Evolutionary conservation across 64 coral and sea anemone genomes (phyloP).

Genomic region (Montipora efflorescens): DNA sequence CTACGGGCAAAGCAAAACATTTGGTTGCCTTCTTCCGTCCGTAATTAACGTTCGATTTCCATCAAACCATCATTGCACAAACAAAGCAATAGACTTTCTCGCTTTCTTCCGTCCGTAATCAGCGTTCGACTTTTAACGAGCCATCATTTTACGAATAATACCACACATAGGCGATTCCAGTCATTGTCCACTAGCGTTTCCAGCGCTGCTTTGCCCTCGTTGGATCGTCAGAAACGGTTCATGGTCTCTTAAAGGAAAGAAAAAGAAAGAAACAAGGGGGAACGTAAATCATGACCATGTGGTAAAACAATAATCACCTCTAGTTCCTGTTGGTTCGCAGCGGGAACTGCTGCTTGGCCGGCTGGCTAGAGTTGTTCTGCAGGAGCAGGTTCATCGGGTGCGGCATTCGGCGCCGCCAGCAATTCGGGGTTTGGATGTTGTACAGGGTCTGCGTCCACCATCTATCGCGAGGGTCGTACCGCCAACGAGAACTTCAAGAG

Average conservation of each 20-base stretch:
- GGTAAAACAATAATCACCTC: slow-evolving; percentile 13
- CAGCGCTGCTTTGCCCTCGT: not conserved
- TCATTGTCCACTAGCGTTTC: not conserved
- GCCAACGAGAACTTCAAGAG: slow-evolving; percentile 8
- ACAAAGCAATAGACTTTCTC: not conserved
- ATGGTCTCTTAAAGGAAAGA: not conserved
- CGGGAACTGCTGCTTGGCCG: slow-evolving; percentile 3
- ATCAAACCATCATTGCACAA: too few relatives aligned
- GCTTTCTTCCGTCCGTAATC: not conserved
- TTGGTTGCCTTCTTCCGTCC: too few relatives aligned
- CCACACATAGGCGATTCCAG: not conserved
- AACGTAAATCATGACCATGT: not conserved
- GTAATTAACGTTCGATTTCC: too few relatives aligned
- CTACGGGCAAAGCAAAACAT: not conserved
- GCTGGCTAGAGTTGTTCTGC: not conserved
- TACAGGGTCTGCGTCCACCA: not conserved
- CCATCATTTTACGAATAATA: not conserved
- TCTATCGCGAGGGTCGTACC: slow-evolving; percentile 6
- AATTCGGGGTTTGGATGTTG: not conserved
- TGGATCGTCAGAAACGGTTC: slow-evolving; percentile 16
- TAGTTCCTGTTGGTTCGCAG: not conserved
- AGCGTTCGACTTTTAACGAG: not conserved
- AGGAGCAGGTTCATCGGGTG: not conserved
- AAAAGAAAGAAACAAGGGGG: not conserved
- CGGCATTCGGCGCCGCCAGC: slow-evolving; percentile 7